Evolutionary conservation across 2,113 vertebrate species (phyloP), one percentile per base, ranked within the genome.

Genomic region (Natator depressus): DNA sequence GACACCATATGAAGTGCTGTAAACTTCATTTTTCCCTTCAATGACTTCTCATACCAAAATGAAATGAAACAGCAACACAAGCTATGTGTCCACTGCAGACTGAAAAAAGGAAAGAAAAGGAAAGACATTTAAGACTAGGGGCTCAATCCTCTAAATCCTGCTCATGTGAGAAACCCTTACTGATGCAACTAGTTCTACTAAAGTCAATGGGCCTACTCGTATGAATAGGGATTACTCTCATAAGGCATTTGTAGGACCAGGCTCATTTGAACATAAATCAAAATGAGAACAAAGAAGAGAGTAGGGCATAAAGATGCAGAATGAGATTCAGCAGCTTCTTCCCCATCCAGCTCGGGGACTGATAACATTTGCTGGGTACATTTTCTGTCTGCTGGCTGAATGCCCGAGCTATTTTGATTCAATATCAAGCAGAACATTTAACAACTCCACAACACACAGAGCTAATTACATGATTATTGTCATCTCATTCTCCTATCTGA

Each of bases 401-500:
- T 96, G 97, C 96, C 76, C 75, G 93, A 96, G 91, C 93, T 96
- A 93, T 96, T 98, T 96, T 97, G 93, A 97, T 97, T 97, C 97
- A 97, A 85, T 94, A 97, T 95, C 92, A 96, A 91, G 91, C 62
- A 96, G 95, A 96, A 95, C 96, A 96, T 97, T 98, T 97, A 98
- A 97, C 96, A 96, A 96, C 57, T 95, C 90, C 87, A 95, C 96
- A 97, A 96, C 92, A 97, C 91, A 96, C 87, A 97, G 82, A 93
- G 96, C 97, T 98, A 97, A 98, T 97, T 97, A 97, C 82, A 93
- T 96, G 96, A 97, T 96, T 92, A 97, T 94, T 59, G 42, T 65
- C 90, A 95, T 96, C 95, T 96, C 84, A 92, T 93, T 94, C 89
- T 95, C 94, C 94, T 94, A 93, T 95, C 94, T 95, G 94, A 96